Base-by-base conservation (phyloP, 2,888 invertebrate genomes). In the Eumacrocentrus americanus region DNA sequence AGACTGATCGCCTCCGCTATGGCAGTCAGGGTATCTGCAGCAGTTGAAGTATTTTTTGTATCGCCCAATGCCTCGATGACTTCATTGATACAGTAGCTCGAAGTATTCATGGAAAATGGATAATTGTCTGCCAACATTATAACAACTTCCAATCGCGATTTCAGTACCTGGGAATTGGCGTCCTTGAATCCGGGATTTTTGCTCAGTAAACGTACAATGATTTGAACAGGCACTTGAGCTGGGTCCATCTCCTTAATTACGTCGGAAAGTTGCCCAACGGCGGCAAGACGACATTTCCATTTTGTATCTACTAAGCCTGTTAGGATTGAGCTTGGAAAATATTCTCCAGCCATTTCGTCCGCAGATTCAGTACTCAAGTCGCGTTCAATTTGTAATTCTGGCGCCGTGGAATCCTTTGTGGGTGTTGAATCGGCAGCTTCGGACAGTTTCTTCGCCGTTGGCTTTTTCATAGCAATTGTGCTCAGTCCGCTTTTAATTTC, bases 81-180 rank as follows among this genome's bases (percentile, higher is more conserved):
- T 69, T 95, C 95, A 73, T 88, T 87, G 2, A 94, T 79, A 29
- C 92, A 89, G 71, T 87, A 87, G 70, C 91, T 89, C 5, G 91
- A 89, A 3, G 91, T 89, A 0, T 87, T 88, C 84, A 85, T 85
- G 0, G 91, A 88, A 65, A 92, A 84, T 0, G 88, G 84, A 70
- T 88, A 88, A 72, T 89, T 90, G 77, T 92, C 91, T 0, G 92
- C 91, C 22, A 95, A 83, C 66, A 87, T 85, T 67, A 90, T 90
- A 59, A 95, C 85, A 11, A 90, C 86, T 68, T 95, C 95, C 12
- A 96, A 80, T 67, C 91, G 88, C 0, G 89, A 84, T 77, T 94
- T 94, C 51, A 95, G 81, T n/a, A 94, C 95, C 84, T 95, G 95
- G 64, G 95, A 93, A 78, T 96, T 95, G 61, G 91, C 95, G 73